Evolutionary conservation across 2,888 invertebrate species (phyloP), one percentile per base, ranked within the genome.

Genomic region (Drosophila limbata): DNA sequence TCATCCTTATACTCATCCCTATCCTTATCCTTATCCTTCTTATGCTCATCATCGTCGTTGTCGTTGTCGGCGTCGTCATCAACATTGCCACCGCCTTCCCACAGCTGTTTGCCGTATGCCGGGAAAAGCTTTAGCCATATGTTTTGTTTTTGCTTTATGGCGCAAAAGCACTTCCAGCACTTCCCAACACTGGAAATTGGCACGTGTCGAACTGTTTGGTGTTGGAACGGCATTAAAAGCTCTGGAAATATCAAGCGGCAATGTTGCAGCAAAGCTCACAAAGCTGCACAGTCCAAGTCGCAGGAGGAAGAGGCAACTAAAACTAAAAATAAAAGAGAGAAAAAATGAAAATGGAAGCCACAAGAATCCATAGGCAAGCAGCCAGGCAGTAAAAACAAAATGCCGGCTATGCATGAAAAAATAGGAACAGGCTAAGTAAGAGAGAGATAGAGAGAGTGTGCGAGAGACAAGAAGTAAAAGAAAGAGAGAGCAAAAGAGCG

Each of bases 71-170:
- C 48, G 50, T 35, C 67, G 15, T 42, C 55, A 53, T 64, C 53
- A 59, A 25, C 45, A 48, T 42, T 66, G 63, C 65, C 69, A 55
- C 56, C 69, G 50, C 17, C 21, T 56, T 53, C 74, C 81, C 76
- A 77, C 84, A 84, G 89, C 87, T 88, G 79, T 82, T 60, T 59
- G 60, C 57, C 64, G 65, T 63, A 39, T 55, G 64, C 69, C 62
- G 69, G 57, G 50, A 19, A 64, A 66, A 88, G 88, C 88, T 81
- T 68, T 21, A 10, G 28, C 61, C 83, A 88, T 70, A 68, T 80
- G 81, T 65, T 73, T 86, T 84, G 68, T 89, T 84, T 55, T 84
- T 84, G 72, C 55, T 73, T 68, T 69, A 65, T 65, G 65, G 63
- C 65, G 52, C 53, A 61, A 64, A 72, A 67, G 65, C 70, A 50